Percentiles rank a stretch among this genome's conserved stretches.
phyloP scores from a whole-genome alignment of 1,140 invertebrate species.

The Gryon sp. region DNA sequence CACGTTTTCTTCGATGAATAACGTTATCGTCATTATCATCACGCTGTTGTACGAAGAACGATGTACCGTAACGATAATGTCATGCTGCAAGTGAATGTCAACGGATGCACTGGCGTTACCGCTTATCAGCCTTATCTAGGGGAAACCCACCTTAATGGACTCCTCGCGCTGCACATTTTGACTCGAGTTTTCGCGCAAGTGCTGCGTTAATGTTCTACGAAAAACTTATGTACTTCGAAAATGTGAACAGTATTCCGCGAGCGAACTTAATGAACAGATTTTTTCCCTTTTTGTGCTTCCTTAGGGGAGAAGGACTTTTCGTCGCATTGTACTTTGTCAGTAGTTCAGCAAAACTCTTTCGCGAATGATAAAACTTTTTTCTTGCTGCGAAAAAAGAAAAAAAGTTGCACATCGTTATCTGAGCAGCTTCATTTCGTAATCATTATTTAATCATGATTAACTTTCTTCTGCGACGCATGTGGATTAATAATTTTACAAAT shows the following conservation, averaged over 20 bases:
- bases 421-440: too few species aligned
- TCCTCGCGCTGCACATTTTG: conserved; percentile 42
- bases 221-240: conserved; percentile 55
- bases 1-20: conserved; percentile 41
- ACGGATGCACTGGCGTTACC: conserved; percentile 46
- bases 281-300: background rate
- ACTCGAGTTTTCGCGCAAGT: conserved; percentile 33
- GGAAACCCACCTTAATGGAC: conserved; percentile 59
- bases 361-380: conserved; percentile 9
- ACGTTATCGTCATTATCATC: conserved; percentile 57
- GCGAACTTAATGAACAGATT: conserved; percentile 36
- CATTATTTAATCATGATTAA: too few species aligned
- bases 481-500: too few species aligned
- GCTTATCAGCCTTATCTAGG: conserved; percentile 54
- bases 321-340: background rate
- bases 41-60: conserved; percentile 40
- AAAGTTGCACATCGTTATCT: too few species aligned
- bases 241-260: conserved; percentile 18
- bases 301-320: background rate
- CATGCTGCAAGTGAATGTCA: conserved; percentile 54
- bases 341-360: background rate
- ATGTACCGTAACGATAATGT: conserved; percentile 56
- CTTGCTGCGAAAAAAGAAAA: too few species aligned
- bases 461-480: too few species aligned
- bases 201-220: conserved; percentile 30